Evolutionary conservation across 2,888 invertebrate genomes (phyloP), one percentile per base, ranked within the genome.

Genomic region (Perithous albicinctus): DNA sequence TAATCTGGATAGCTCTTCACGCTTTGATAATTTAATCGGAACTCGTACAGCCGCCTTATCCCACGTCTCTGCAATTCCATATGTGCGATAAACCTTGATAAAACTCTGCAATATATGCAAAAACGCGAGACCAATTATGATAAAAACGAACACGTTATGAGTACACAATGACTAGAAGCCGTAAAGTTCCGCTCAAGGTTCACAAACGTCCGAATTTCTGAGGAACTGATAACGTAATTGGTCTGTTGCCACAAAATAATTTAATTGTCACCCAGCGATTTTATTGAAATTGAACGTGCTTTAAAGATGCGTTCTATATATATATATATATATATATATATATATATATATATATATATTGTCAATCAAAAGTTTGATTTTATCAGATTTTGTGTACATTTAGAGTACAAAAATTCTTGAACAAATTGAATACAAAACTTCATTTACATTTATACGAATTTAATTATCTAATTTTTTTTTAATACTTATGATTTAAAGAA

Each of bases 191-290:
- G 32, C 63, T n/a, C 38, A 38, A 63, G 23, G 35, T 63, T 41
- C 63, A 23, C 20, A 6, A 12, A 23, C 1, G 41, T 41, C 41
- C 41, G 41, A 38, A 38, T 41, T 38, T 38, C n/a, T 2, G 63
- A 18, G 5, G 38, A 38, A 32, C n/a, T 38, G 63, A 63, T 63
- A 63, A 63, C 41, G n/a, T n/a, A n/a, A n/a, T n/a, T n/a, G n/a
- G n/a, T n/a, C n/a, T n/a, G n/a, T n/a, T n/a, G n/a, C n/a, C n/a
- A n/a, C n/a, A n/a, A n/a, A n/a, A n/a, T n/a, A n/a, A n/a, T n/a
- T n/a, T n/a, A n/a, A n/a, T n/a, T n/a, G n/a, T n/a, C n/a, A n/a
- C n/a, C n/a, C 20, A 26, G 54, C 10, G 12, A 29, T 26, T 29
- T 7, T 6, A 5, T 2, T n/a, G n/a, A 8, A 51, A 56, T 56